These are phyloP conservation scores for Eospalax fontanierii DNA, from an alignment of 2,797 vertebrate species.

Conservation along the genomic window DNA sequence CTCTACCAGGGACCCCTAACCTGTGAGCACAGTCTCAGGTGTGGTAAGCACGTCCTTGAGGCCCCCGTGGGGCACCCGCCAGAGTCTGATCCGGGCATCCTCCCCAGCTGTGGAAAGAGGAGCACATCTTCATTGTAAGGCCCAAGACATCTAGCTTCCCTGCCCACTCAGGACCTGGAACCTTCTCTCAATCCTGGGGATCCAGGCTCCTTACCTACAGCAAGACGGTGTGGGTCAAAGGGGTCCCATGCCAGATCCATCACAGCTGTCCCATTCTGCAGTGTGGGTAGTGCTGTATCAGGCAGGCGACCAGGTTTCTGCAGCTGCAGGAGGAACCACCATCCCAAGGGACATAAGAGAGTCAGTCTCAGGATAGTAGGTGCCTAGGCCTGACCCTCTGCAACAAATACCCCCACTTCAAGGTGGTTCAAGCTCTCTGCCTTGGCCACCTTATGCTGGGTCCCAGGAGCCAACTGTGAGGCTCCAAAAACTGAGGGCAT, in stretches of 20 bases:
- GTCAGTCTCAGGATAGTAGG: background rate
- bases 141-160: background rate
- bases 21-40: conserved; percentile 92
- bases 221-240: conserved; percentile 92
- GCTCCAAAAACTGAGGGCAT: conserved; percentile 21
- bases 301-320: conserved; percentile 94
- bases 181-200: background rate
- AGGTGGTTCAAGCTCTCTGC: conserved; percentile 45
- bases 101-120: conserved; percentile 92
- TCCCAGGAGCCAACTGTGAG: conserved; percentile 12
- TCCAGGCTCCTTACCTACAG: conserved; percentile 91
- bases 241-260: conserved; percentile 97
- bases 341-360: accelerated
- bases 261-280: conserved; percentile 94
- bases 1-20: conserved; percentile 85
- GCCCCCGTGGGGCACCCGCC: conserved; percentile 93
- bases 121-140: background rate
- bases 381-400: background rate
- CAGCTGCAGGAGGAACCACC: conserved; percentile 88
- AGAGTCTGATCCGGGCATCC: conserved; percentile 96
- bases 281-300: conserved; percentile 92
- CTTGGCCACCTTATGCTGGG: conserved; percentile 25
- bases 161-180: background rate
- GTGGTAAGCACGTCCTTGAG: conserved; percentile 92
- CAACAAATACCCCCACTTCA: background rate